Conservation (phyloP, 2,113 vertebrate genomes). For the Cochlearius cochlearius region DNA sequence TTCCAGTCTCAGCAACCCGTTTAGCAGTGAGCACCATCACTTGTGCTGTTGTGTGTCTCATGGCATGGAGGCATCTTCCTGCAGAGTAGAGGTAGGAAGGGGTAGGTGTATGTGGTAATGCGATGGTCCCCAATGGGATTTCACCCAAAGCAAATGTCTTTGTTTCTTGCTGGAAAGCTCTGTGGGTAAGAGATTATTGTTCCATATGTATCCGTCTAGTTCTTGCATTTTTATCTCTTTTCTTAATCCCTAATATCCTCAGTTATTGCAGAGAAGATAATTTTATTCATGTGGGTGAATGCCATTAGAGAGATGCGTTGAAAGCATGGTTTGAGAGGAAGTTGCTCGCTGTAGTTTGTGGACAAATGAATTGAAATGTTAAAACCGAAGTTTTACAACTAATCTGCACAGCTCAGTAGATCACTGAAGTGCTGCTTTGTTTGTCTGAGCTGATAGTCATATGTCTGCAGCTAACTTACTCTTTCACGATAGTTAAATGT, state of each 20-base stretch:
- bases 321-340: constrained; percentile 18
- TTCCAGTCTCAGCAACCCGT: not conserved
- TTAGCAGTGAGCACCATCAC: not conserved
- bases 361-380: constrained; percentile 13
- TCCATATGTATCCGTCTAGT: not conserved
- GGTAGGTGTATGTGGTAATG: not conserved
- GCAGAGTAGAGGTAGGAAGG: not conserved
- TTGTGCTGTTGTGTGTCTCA: not conserved
- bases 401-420: constrained; percentile 50
- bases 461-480: constrained; percentile 21
- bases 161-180: not conserved
- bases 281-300: constrained; percentile 28
- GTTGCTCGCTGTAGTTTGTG: not conserved
- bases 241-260: not conserved
- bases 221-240: not conserved
- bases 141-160: not conserved
- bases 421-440: constrained; percentile 55
- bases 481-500: not conserved
- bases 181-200: not conserved
- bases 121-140: not conserved
- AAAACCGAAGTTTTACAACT: constrained; percentile 12
- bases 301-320: constrained; percentile 32
- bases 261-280: not conserved
- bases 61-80: not conserved
- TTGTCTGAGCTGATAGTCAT: constrained; percentile 55